Conservation (phyloP, 2,888 invertebrate species). For the Drosophila nr. perissopoda region DNA sequence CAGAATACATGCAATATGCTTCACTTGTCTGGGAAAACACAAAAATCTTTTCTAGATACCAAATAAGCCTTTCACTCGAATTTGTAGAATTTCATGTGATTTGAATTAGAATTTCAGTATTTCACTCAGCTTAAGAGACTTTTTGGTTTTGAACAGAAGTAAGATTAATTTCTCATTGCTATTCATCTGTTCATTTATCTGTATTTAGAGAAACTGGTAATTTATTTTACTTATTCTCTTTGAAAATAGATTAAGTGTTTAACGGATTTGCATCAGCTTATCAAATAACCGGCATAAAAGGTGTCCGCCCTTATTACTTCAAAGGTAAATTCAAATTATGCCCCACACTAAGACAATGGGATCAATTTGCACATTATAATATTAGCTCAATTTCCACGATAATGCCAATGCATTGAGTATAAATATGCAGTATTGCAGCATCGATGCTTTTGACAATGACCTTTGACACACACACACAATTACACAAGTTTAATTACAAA, state of each 20-base stretch:
- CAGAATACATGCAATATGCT: background rate
- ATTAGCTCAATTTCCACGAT: slow-evolving; percentile 25
- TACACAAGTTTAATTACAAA: slow-evolving; percentile 46
- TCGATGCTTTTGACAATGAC: slow-evolving; percentile 33
- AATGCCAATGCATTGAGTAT: slow-evolving; percentile 10
- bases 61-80: background rate
- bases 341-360: background rate
- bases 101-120: no score
- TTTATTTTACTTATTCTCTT: background rate
- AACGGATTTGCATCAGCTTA: no score
- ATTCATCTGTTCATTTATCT: background rate
- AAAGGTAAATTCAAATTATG: slow-evolving; percentile 18
- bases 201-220: background rate
- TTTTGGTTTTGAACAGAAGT: background rate
- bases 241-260: background rate
- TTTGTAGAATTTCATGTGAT: background rate
- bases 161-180: background rate
- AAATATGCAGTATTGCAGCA: slow-evolving; percentile 32
- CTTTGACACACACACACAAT: slow-evolving; percentile 46
- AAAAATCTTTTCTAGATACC: background rate
- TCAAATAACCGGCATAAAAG: background rate
- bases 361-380: slow-evolving; percentile 34
- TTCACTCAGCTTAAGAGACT: background rate
- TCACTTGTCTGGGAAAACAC: background rate
- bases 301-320: background rate